Conservation (phyloP, 2,113 vertebrate species). For the Theristicus caerulescens region DNA sequence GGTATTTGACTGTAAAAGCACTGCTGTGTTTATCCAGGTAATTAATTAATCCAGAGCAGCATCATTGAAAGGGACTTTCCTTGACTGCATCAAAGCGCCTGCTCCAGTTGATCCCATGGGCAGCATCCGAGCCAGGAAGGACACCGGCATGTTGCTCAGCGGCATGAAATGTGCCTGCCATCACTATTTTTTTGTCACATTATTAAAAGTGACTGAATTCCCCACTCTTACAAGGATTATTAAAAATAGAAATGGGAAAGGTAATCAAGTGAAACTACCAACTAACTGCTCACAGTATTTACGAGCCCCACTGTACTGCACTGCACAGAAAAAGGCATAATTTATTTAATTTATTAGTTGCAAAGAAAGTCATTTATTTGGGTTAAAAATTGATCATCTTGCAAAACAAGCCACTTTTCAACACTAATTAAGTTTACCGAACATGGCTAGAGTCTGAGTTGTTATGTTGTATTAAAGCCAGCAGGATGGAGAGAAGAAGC, state of each 20-base stretch:
- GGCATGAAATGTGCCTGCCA: not conserved
- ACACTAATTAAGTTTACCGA: conserved; percentile 56
- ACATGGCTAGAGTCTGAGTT: not conserved
- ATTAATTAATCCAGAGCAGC: not conserved
- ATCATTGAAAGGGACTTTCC: not conserved
- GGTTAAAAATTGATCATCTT: conserved; percentile 67
- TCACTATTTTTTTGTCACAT: not conserved
- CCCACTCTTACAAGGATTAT: conserved; percentile 38
- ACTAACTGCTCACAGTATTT: conserved; percentile 50
- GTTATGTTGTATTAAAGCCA: not conserved
- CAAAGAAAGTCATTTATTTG: conserved; percentile 63
- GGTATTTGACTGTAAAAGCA: not conserved
- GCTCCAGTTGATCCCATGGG: not conserved
- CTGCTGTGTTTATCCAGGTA: not conserved
- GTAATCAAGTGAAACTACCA: conserved; percentile 71
- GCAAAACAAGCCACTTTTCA: conserved; percentile 58
- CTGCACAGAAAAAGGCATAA: conserved; percentile 36
- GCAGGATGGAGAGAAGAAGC: not conserved
- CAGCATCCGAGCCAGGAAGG: not conserved
- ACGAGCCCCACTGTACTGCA: conserved; percentile 23
- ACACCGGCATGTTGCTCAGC: not conserved
- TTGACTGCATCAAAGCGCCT: not conserved
- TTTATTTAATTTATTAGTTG: conserved; percentile 70
- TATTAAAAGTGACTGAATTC: conserved; percentile 59
- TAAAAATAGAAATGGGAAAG: conserved; percentile 69